Base-by-base conservation (phyloP, 2,888 invertebrate genomes). In the Caenorhabditis sinica region DNA sequence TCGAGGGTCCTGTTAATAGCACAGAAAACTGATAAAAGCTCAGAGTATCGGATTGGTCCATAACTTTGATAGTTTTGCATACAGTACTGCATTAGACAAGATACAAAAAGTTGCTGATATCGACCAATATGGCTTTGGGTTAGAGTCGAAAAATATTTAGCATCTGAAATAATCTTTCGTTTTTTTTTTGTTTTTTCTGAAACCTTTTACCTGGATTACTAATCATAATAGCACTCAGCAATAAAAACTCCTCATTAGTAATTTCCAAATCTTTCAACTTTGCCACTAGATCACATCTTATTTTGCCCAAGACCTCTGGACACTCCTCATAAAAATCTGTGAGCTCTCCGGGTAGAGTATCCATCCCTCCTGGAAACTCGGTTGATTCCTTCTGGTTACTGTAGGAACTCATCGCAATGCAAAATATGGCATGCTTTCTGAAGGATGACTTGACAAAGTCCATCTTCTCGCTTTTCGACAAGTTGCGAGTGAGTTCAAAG, bases 151-250 rank as follows among this genome's bases (percentile, higher is more conserved):
- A n/a, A n/a, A n/a, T n/a, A n/a, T n/a, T n/a, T n/a, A n/a, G n/a
- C n/a, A n/a, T n/a, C n/a, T n/a, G n/a, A n/a, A n/a, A n/a, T n/a
- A n/a, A n/a, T n/a, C n/a, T n/a, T n/a, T n/a, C n/a, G n/a, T n/a
- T n/a, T n/a, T n/a, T n/a, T n/a, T n/a, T n/a, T n/a, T n/a, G n/a
- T n/a, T n/a, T n/a, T n/a, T n/a, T 60, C 30, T 33, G 28, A 6
- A 20, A 8, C 49, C 40, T 45, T n/a, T n/a, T 28, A 69, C 68
- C 53, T 20, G 68, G 36, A 58, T 43, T 43, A 25, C 71, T 43
- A 9, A 71, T 58, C 15, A 71, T 8, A 1, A 71, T 43, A 13
- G 43, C 25, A 6, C 43, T 43, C 28, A 71, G 58, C 43, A 71
- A 40, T 15, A 71, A 28, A 11, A 58, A 58, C 28, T 71, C 71